These are phyloP conservation scores for Apocheima hispidaria DNA, from an alignment of 2,888 invertebrate genomes.

Conservation along the genomic window DNA sequence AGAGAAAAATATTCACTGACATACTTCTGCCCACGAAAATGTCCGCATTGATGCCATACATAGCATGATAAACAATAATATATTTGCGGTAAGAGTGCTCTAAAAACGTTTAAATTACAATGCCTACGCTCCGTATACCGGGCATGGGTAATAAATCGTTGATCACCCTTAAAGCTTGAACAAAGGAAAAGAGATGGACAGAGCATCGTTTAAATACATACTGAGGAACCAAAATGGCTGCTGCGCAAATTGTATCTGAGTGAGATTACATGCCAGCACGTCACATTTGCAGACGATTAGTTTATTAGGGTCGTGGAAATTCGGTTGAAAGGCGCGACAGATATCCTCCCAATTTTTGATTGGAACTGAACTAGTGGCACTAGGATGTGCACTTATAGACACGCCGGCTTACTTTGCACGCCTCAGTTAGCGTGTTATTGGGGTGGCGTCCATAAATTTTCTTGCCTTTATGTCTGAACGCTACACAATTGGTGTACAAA, in stretches of 20 bases:
- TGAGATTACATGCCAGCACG: too few species aligned
- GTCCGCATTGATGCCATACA: conserved; percentile 19
- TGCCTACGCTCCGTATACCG: conserved; percentile 27
- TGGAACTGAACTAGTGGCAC: too few species aligned
- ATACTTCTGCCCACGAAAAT: not conserved
- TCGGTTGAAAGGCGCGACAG: too few species aligned
- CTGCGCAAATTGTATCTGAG: not conserved
- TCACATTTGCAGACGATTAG: too few species aligned
- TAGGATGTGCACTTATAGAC: too few species aligned
- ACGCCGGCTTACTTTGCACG: not conserved
- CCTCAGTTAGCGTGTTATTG: not conserved
- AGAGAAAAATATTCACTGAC: conserved; percentile 1
- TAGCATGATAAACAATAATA: conserved; percentile 27
- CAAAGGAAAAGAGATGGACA: not conserved
- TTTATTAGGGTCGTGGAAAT: too few species aligned
- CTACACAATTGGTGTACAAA: conserved; percentile 27
- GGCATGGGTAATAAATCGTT: conserved; percentile 37
- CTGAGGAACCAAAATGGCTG: not conserved
- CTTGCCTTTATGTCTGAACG: conserved; percentile 11
- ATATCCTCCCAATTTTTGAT: too few species aligned
- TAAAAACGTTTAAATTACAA: conserved; percentile 37
- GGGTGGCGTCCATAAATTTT: conserved; percentile 4
- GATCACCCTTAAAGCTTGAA: conserved; percentile 29
- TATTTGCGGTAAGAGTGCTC: conserved; percentile 31
- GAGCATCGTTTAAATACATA: not conserved